A percentile compares a stretch with the other conserved stretches of the same genome.
phyloP scores from a whole-genome alignment of 2,113 vertebrate genomes.

The Tetrao urogallus region DNA sequence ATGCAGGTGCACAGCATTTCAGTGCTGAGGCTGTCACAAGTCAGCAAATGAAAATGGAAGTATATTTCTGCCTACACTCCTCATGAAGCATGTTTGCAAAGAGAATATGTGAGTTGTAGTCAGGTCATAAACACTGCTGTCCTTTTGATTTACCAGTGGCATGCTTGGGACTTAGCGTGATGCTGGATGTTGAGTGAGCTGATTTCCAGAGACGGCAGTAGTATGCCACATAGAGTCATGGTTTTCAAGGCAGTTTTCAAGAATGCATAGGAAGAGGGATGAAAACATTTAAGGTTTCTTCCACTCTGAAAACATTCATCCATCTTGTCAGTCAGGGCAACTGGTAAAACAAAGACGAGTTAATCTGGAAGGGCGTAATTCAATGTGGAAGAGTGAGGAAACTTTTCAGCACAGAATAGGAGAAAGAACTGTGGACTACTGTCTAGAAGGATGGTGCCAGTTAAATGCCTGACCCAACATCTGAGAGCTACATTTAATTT shows the following conservation, averaged over 20 bases:
- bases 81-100: fast-evolving
- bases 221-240: neutral
- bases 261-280: neutral
- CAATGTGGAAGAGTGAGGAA: neutral
- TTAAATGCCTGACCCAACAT: neutral
- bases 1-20: fast-evolving
- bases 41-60: neutral
- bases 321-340: neutral
- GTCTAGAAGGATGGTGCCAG: neutral
- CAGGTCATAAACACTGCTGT: fast-evolving
- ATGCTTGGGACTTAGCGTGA: neutral
- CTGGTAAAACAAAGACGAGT: neutral
- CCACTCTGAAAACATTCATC: neutral
- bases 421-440: neutral
- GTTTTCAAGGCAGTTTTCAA: neutral
- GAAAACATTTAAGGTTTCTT: neutral
- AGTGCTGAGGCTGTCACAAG: fast-evolving
- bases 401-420: neutral
- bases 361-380: neutral
- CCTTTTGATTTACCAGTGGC: neutral
- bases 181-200: fast-evolving
- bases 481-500: neutral
- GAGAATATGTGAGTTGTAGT: neutral
- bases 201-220: neutral
- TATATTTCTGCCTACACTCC: neutral